Conservation (phyloP, 2,888 invertebrate genomes). For the Mellilla xanthometata region DNA sequence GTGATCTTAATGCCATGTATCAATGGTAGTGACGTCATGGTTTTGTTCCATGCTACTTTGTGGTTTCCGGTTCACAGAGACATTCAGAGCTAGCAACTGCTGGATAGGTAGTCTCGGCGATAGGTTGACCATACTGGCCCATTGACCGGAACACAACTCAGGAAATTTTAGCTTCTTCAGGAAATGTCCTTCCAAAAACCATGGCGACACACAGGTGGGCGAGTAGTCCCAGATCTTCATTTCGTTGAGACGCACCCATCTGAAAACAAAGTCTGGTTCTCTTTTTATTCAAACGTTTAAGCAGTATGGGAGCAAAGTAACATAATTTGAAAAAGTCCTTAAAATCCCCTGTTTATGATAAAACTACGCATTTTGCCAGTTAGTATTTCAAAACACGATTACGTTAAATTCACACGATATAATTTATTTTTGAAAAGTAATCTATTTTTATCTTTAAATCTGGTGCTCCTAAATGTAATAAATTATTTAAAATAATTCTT, state of each 20-base stretch:
- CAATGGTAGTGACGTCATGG: slow-evolving; percentile 63
- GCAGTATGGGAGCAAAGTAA: no score
- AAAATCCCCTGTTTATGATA: no score
- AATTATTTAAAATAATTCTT: no score
- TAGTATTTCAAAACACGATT: no score
- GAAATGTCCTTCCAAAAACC: slow-evolving; percentile 86
- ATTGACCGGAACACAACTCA: slow-evolving; percentile 88
- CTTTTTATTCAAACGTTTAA: no score
- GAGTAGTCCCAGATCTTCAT: slow-evolving; percentile 87
- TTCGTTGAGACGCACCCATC: slow-evolving; percentile 86
- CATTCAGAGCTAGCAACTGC: slow-evolving; percentile 72
- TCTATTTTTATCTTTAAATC: no score
- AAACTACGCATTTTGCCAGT: no score
- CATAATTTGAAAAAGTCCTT: no score
- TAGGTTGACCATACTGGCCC: slow-evolving; percentile 89
- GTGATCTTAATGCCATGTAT: slow-evolving; percentile 62
- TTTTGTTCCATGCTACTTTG: slow-evolving; percentile 75
- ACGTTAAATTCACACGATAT: no score
- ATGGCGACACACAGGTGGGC: slow-evolving; percentile 88
- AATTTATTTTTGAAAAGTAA: no score
- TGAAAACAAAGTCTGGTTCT: slow-evolving; percentile 43
- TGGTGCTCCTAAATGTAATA: no score
- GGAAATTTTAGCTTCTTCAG: slow-evolving; percentile 87
- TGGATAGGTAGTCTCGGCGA: slow-evolving; percentile 85
- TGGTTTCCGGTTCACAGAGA: slow-evolving; percentile 75